Evolutionary conservation across 2,888 invertebrate genomes (phyloP).

Genomic region (Bugulina stolonifera): DNA sequence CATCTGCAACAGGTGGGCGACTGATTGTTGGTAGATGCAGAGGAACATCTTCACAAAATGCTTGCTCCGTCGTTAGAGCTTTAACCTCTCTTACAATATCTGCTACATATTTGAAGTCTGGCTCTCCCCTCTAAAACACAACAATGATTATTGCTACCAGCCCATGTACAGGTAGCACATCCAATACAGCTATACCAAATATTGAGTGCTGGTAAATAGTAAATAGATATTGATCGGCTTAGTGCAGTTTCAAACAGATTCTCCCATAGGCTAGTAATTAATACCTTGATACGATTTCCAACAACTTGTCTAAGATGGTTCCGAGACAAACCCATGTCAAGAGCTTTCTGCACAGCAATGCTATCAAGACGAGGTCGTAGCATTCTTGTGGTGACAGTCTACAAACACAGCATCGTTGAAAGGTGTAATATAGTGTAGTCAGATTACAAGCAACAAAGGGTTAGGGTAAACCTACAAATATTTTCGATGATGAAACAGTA

Average conservation of each 20-base stretch:
- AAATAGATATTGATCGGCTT: too few relatives aligned
- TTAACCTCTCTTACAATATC: neutral
- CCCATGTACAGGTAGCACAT: neutral
- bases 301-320: neutral
- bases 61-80: neutral
- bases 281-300: neutral
- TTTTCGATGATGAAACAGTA: neutral
- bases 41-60: neutral
- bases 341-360: neutral
- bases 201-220: too few relatives aligned
- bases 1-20: neutral
- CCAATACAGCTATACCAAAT: too few relatives aligned
- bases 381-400: neutral
- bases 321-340: neutral
- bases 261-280: too few relatives aligned
- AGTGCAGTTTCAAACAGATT: too few relatives aligned
- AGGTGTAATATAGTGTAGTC: too few relatives aligned
- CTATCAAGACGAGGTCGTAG: neutral
- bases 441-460: too few relatives aligned
- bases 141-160: neutral
- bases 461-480: too few relatives aligned
- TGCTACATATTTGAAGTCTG: neutral
- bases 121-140: neutral
- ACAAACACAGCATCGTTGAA: neutral
- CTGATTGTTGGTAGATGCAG: neutral